Evolutionary conservation across 2,888 invertebrate species (phyloP).

Genomic region (Agrochola circellaris): DNA sequence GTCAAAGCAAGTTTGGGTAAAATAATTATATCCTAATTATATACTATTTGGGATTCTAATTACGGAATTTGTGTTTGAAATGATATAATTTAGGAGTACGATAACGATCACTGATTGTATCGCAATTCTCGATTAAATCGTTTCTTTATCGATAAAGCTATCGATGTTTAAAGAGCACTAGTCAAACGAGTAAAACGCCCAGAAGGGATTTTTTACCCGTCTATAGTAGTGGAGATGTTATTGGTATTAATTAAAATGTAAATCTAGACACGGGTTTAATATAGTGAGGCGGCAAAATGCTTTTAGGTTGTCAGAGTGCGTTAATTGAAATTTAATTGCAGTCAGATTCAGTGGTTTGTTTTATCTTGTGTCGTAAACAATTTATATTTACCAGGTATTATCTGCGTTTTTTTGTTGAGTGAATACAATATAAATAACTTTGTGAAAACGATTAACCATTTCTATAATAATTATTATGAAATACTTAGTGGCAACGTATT

Average conservation of each 20-base stretch:
- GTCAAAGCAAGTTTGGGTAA: background rate
- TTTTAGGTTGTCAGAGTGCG: slow-evolving; percentile 43
- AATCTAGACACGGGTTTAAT: slow-evolving; percentile 52
- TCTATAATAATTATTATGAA: background rate
- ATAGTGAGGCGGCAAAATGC: slow-evolving; percentile 48
- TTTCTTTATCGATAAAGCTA: slow-evolving; percentile 37
- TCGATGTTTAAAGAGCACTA: slow-evolving; percentile 34
- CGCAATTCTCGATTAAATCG: slow-evolving; percentile 17
- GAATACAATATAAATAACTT: background rate
- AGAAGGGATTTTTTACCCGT: slow-evolving; percentile 50
- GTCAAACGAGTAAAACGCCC: slow-evolving; percentile 51
- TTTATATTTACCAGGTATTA: slow-evolving; percentile 10
- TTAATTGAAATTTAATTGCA: slow-evolving; percentile 55
- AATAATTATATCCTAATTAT: background rate
- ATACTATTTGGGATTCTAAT: background rate
- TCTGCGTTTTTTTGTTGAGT: background rate
- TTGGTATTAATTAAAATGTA: slow-evolving; percentile 63
- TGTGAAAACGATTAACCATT: background rate
- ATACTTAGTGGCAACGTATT: background rate
- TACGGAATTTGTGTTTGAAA: background rate
- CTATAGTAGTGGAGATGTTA: slow-evolving; percentile 53
- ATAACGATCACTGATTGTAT: background rate
- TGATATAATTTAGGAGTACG: background rate
- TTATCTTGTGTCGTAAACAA: slow-evolving; percentile 35
- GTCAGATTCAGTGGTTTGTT: slow-evolving; percentile 16